Percentiles rank a stretch among this genome's conserved stretches.
These are phyloP conservation scores for Sinodicranocentrus sp. DNA, from an alignment of 2,888 invertebrate genomes.

Conservation along the genomic window DNA sequence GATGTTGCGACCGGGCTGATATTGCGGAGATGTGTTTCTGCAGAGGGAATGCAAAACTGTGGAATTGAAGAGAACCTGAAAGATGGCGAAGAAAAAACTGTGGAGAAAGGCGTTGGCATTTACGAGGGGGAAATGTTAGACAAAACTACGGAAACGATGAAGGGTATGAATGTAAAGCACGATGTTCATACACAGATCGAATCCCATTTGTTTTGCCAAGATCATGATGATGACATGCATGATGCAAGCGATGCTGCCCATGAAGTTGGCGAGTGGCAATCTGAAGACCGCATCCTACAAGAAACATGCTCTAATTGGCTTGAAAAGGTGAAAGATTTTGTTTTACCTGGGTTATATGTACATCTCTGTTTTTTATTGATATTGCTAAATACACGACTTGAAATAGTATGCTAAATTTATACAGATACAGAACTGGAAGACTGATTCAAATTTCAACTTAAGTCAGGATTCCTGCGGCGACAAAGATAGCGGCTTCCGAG, in stretches of 20 bases:
- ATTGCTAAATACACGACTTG: too few species aligned
- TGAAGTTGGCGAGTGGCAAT: conserved; percentile 35
- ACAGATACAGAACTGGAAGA: conserved; percentile 75
- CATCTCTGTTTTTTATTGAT: too few species aligned
- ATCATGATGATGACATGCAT: neutral
- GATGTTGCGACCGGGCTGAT: too few species aligned
- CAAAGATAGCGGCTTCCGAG: conserved; percentile 72
- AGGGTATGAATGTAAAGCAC: conserved; percentile 18
- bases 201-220: neutral
- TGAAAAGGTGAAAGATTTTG: conserved; percentile 71
- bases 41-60: conserved; percentile 27
- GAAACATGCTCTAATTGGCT: conserved; percentile 75
- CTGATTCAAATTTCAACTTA: conserved; percentile 68
- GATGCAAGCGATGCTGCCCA: neutral
- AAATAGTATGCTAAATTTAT: too few species aligned
- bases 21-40: conserved; percentile 40
- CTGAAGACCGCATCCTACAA: conserved; percentile 65
- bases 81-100: neutral
- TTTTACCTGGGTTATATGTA: too few species aligned
- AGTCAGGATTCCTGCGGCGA: conserved; percentile 74
- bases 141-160: conserved; percentile 61
- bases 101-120: neutral
- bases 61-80: neutral
- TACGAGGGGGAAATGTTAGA: conserved; percentile 47
- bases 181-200: conserved; percentile 56